Evolutionary conservation across 2,888 invertebrate genomes (phyloP).

Genomic region (Empis stercorea): DNA sequence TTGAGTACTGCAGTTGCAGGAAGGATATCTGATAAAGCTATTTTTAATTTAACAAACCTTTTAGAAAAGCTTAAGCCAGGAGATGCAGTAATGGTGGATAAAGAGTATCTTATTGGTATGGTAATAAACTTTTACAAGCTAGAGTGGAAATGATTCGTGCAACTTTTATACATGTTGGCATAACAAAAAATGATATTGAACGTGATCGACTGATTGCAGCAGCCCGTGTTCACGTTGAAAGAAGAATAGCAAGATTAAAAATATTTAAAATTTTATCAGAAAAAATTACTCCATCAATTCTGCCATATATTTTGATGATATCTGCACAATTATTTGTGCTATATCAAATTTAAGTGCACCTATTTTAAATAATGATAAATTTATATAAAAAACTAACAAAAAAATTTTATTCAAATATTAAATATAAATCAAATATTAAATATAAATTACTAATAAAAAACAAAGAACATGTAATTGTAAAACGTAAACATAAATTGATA

Average conservation of each 20-base stretch:
- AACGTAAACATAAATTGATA: no score
- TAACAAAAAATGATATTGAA: not conserved
- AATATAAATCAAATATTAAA: no score
- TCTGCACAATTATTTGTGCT: no score
- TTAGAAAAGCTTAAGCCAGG: no score
- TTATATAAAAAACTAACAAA: not conserved
- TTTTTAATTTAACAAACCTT: conserved; percentile 1
- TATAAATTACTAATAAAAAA: no score
- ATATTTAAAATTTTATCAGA: not conserved
- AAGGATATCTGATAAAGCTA: conserved; percentile 2
- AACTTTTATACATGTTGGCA: not conserved
- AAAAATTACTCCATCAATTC: no score
- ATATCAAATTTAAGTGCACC: not conserved
- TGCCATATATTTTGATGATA: conserved; percentile 3
- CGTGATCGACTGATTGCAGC: not conserved
- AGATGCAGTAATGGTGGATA: no score
- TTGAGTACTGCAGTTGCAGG: not conserved
- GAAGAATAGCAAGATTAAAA: conserved; percentile 1
- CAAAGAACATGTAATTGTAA: no score
- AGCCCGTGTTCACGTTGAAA: not conserved
- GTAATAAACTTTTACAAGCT: conserved; percentile 1
- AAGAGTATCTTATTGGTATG: conserved; percentile 4
- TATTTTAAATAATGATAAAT: not conserved
- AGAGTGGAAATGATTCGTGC: conserved; percentile 4
- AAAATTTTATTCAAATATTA: not conserved